phyloP scores from a whole-genome alignment of 2,797 vertebrate species.

The Neosilurus mollespiculum region DNA sequence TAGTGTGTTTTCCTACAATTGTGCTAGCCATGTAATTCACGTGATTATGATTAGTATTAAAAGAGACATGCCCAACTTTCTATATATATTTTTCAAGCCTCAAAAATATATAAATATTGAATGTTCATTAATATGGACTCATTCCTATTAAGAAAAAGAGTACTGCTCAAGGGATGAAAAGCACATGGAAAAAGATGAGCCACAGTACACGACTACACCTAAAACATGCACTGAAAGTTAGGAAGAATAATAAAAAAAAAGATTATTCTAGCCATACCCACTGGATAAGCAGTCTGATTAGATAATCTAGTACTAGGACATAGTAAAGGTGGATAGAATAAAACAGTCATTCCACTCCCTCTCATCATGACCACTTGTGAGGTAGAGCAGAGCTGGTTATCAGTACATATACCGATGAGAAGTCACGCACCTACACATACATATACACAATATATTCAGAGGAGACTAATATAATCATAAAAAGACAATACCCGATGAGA shows the following conservation, averaged over 20 bases:
- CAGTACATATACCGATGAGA: no score
- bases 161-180: neutral
- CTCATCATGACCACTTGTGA: no score
- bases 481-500: neutral
- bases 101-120: no score
- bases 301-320: no score
- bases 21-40: neutral
- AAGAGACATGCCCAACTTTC: neutral
- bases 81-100: neutral
- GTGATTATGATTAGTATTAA: neutral
- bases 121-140: neutral
- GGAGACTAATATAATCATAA: neutral
- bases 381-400: no score
- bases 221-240: neutral
- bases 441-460: neutral
- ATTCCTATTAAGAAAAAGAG: neutral
- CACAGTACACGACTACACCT: no score
- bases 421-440: no score
- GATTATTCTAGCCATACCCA: no score
- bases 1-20: neutral
- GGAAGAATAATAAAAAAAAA: neutral
- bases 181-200: neutral
- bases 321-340: no score
- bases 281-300: no score
- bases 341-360: no score